Evolutionary conservation across 2,888 invertebrate species (phyloP).

Genomic region (Emmelina monodactyla): DNA sequence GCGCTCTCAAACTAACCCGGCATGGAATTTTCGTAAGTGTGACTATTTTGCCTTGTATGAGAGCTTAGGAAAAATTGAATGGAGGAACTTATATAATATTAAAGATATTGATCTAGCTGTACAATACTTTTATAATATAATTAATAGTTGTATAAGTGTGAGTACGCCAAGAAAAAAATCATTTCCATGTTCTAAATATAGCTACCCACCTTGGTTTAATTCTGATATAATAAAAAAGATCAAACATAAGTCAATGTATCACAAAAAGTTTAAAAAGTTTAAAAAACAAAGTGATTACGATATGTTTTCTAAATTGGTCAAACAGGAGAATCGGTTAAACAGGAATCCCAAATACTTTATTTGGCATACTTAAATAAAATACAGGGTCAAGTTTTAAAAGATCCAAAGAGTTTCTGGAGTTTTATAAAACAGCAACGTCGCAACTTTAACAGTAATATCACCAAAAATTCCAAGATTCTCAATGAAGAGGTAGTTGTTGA

Average conservation of each 20-base stretch:
- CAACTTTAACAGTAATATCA: not conserved
- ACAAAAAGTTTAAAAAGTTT: not conserved
- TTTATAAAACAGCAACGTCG: conserved; percentile 4
- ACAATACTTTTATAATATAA: not conserved
- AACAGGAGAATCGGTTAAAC: not conserved
- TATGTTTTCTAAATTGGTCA: not conserved
- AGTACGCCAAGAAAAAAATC: conserved; percentile 1
- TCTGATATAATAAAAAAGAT: not conserved
- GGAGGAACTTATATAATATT: not conserved
- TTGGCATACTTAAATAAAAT: conserved; percentile 4
- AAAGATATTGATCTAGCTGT: not conserved
- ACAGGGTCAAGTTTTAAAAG: conserved; percentile 7
- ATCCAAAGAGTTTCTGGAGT: conserved; percentile 12
- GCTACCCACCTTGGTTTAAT: conserved; percentile 1
- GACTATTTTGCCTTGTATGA: not conserved
- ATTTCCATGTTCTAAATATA: not conserved
- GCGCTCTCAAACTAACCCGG: too few species aligned
- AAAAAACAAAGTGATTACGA: not conserved
- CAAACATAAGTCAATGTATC: not conserved
- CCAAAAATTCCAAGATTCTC: conserved; percentile 5
- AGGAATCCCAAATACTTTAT: conserved; percentile 2
- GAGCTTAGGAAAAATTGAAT: not conserved
- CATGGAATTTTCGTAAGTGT: not conserved
- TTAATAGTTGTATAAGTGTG: not conserved
- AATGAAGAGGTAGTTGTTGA: conserved; percentile 5